Conservation (phyloP, 1,140 invertebrate genomes). For the Caerostris extrusa region DNA sequence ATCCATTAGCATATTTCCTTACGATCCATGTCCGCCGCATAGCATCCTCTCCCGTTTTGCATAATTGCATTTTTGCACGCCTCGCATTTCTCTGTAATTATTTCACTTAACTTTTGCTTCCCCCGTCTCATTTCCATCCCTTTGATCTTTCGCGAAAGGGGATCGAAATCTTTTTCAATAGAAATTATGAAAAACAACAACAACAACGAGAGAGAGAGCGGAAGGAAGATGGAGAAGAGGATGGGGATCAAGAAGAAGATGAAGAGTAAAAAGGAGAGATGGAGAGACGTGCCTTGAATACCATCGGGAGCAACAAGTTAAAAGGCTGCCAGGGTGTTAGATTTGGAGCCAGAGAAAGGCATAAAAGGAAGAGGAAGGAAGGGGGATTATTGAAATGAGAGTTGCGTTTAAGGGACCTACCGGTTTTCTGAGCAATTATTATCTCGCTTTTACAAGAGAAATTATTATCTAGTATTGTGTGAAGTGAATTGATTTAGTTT, state of each 20-base stretch:
- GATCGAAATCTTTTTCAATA: constrained; percentile 20
- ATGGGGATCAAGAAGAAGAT: neutral
- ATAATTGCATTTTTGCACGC: constrained; percentile 36
- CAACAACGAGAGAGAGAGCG: neutral
- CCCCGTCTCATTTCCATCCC: constrained; percentile 45
- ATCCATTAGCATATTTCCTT: constrained; percentile 31
- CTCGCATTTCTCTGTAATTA: constrained; percentile 43
- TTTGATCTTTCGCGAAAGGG: constrained; percentile 1
- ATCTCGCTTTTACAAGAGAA: constrained; percentile 16
- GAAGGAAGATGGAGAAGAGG: neutral
- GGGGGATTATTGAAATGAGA: constrained; percentile 29
- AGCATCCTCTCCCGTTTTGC: constrained; percentile 24
- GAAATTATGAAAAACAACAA: constrained; percentile 26
- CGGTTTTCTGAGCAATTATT: constrained; percentile 21
- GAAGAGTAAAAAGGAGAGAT: constrained; percentile 1
- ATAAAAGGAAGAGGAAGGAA: neutral
- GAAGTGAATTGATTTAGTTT: constrained; percentile 37
- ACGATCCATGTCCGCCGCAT: neutral
- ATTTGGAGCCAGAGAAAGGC: neutral
- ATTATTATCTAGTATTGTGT: constrained; percentile 35
- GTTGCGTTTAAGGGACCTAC: constrained; percentile 28
- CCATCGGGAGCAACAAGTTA: constrained; percentile 40
- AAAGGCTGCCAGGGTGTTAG: constrained; percentile 7
- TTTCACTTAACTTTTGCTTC: constrained; percentile 48
- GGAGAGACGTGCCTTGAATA: constrained; percentile 22